These are phyloP conservation scores for Nestor notabilis DNA, from an alignment of 2,113 vertebrate species.

Conservation along the genomic window DNA sequence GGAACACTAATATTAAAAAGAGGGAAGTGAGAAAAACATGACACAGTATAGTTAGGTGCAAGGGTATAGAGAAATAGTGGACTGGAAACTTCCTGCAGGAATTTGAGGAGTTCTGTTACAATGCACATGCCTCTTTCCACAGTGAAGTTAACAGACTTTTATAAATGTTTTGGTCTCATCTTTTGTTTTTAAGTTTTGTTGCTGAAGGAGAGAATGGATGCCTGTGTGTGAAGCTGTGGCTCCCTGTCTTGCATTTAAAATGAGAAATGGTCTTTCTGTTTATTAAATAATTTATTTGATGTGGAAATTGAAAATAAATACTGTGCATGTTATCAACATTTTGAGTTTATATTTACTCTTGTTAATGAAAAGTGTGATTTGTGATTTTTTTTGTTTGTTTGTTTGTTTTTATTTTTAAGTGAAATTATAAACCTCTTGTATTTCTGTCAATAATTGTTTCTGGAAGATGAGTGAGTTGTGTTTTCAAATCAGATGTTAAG, in stretches of 20 bases:
- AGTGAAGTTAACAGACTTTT: not conserved
- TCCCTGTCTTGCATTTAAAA: not conserved
- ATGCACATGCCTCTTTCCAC: rapidly evolving
- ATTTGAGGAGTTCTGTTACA: not conserved
- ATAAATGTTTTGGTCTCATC: not conserved
- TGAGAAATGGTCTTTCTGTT: not conserved
- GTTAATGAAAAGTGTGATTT: not conserved
- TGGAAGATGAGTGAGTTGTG: not conserved
- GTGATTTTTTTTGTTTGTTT: too few species aligned
- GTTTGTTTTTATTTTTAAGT: not conserved
- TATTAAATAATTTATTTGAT: not conserved
- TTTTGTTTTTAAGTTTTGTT: not conserved
- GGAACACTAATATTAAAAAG: not conserved
- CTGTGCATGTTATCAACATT: not conserved
- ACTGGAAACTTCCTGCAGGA: not conserved
- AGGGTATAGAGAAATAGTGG: not conserved
- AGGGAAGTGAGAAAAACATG: not conserved
- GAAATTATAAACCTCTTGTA: not conserved
- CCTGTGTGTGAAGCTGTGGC: not conserved
- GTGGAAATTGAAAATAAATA: not conserved
- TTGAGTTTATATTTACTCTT: not conserved
- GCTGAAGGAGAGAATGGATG: not conserved
- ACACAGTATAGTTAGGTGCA: not conserved
- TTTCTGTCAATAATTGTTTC: not conserved
- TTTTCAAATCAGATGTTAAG: not conserved